Percentiles rank a stretch among this genome's conserved stretches.
Conservation (phyloP, 2,888 invertebrate genomes). For the Lithophane semibrunnea region DNA sequence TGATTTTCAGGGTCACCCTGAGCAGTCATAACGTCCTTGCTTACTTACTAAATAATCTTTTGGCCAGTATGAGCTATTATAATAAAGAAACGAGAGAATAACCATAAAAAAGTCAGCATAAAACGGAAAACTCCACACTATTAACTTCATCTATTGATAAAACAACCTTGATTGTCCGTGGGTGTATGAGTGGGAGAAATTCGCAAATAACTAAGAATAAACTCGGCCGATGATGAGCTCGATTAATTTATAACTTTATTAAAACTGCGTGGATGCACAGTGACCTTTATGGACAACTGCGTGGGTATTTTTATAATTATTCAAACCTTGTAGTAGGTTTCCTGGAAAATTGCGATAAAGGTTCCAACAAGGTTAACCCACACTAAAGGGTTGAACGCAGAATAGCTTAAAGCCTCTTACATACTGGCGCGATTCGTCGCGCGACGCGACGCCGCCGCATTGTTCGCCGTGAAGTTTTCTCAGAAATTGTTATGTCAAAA, state of each 20-base stretch:
- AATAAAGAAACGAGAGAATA: background rate
- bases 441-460: too few relatives aligned
- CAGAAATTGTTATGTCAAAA: too few relatives aligned
- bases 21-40: background rate
- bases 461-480: too few relatives aligned
- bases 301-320: background rate
- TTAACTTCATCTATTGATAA: background rate
- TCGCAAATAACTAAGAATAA: constrained; percentile 12
- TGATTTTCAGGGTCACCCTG: background rate
- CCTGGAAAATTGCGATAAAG: background rate
- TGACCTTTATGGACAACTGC: constrained; percentile 9
- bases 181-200: constrained; percentile 28
- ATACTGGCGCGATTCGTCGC: too few relatives aligned
- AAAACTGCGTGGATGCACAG: constrained; percentile 11
- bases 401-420: too few relatives aligned
- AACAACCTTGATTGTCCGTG: constrained; percentile 2
- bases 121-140: background rate
- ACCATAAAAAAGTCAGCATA: background rate
- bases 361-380: background rate
- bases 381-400: background rate
- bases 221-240: background rate
- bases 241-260: constrained; percentile 27
- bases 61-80: background rate
- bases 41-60: background rate
- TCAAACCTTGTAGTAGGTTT: background rate